Evolutionary conservation across 2,888 invertebrate genomes (phyloP).

Genomic region (Leistus spinibarbis): DNA sequence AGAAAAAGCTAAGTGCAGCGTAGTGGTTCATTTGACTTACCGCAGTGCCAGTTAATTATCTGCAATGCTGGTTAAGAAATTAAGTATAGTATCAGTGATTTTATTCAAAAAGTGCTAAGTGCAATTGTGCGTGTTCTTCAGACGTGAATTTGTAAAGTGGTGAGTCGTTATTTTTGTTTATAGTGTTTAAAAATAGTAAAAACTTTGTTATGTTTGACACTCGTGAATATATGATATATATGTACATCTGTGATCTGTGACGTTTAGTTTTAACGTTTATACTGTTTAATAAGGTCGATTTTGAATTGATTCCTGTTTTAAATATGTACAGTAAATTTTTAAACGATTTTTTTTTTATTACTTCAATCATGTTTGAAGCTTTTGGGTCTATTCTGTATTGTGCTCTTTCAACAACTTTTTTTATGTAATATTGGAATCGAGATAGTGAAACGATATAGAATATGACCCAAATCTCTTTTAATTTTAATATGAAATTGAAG

Average conservation of each 20-base stretch:
- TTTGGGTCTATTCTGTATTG: neutral
- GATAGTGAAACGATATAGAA: neutral
- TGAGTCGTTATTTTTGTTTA: neutral
- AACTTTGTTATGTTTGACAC: too few relatives aligned
- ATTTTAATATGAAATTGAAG: neutral
- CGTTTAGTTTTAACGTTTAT: neutral
- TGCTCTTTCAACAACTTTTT: neutral
- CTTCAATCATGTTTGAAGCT: neutral
- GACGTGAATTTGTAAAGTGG: neutral
- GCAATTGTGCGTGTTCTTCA: neutral
- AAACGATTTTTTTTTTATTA: neutral
- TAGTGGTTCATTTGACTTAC: constrained; percentile 15
- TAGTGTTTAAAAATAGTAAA: neutral
- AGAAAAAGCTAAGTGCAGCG: neutral
- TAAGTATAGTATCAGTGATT: neutral
- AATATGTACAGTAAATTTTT: neutral
- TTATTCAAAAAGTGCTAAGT: neutral
- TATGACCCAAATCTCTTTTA: neutral
- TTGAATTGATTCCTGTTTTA: neutral
- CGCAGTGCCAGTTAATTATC: constrained; percentile 11
- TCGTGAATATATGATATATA: neutral
- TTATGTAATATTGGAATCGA: neutral
- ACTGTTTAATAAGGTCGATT: too few relatives aligned
- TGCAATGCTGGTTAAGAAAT: constrained; percentile 10
- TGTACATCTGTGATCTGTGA: too few relatives aligned